Evolutionary conservation across 2,797 vertebrate species (phyloP), one percentile per base, ranked within the genome.

Genomic region (Setipinna tenuifilis): DNA sequence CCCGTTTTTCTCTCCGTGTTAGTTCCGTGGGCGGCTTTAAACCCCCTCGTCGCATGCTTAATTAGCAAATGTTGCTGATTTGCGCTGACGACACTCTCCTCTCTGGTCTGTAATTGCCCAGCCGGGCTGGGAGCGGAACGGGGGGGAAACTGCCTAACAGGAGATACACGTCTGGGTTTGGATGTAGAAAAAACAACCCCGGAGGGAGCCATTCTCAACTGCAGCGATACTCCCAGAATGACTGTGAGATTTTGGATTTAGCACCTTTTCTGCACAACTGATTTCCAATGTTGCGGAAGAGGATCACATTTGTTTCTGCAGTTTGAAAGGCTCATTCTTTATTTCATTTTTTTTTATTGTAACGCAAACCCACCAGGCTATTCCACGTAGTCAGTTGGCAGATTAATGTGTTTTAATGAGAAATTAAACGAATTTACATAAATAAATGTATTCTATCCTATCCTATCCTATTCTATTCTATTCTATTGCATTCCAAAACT

Each of bases 1-100:
- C 14, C 17, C 68, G 31, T 71, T 71, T 71, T 71, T 71, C 25
- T 6, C 68, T 35, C 68, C 0, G 28, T 35, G 31, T 71, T 71
- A 71, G 3, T 44, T 78, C 71, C 19, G 71, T 17, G 71, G 71
- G 31, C 10, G 17, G 71, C 35, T 44, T 14, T 17, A 75, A 9
- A 54, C 2, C 28, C 65, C 65, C 28, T 68, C 62, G 17, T 35
- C 31, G 35, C 35, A 41, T 10, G 81, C 61, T 82, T 58, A 87
- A 71, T 82, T 82, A 87, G 85, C 58, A 71, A 11, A 35, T 54
- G 46, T 54, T 14, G 68, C 54, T 59, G 57, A 80, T 85, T 65
- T 16, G 81, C 65, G 50, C 85, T 19, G 78, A 57, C 48, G 57
- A 65, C 31, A 61, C 61, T 71, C 62, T 71, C 46, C 78, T 61